These are phyloP conservation scores for Trichogramma dendrolimi DNA, from an alignment of 2,888 invertebrate genomes.

Conservation along the genomic window DNA sequence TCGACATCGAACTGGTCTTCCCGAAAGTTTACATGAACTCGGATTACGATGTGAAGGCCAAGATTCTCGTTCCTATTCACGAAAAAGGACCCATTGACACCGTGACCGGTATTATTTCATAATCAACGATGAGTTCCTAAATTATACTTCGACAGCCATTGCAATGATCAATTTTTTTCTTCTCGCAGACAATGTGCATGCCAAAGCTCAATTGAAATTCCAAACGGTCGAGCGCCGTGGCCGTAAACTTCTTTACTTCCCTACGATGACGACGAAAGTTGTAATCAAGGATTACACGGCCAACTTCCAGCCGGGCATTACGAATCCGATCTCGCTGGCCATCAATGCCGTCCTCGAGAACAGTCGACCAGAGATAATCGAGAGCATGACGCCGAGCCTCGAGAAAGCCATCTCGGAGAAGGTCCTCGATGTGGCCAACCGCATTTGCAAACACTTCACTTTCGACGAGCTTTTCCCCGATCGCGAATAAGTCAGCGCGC, in stretches of 20 bases:
- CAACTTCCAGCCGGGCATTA: conserved; percentile 30
- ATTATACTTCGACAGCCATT: neutral
- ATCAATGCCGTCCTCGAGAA: conserved; percentile 35
- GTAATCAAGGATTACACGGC: conserved; percentile 34
- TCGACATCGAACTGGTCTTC: conserved; percentile 31
- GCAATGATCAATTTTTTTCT: neutral
- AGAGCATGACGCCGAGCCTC: conserved; percentile 42
- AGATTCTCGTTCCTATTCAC: conserved; percentile 40
- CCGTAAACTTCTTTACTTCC: conserved; percentile 34
- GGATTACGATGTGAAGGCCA: conserved; percentile 40
- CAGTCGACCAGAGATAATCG: conserved; percentile 45
- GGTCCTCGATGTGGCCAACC: conserved; percentile 41
- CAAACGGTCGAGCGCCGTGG: conserved; percentile 32
- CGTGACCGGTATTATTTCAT: conserved; percentile 31
- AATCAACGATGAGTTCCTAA: neutral
- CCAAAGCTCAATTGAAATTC: conserved; percentile 27
- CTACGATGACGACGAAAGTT: conserved; percentile 37
- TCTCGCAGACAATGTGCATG: conserved; percentile 33
- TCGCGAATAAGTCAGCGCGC: conserved; percentile 31
- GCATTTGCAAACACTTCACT: conserved; percentile 43
- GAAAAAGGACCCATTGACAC: conserved; percentile 40
- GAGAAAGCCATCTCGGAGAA: conserved; percentile 43
- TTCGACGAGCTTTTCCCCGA: conserved; percentile 48
- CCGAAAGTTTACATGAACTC: conserved; percentile 32
- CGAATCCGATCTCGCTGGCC: conserved; percentile 34